A percentile compares a stretch with the other conserved stretches of the same genome.
phyloP scores from a whole-genome alignment of 1,140 invertebrate species.

The Centruroides sculpturatus region DNA sequence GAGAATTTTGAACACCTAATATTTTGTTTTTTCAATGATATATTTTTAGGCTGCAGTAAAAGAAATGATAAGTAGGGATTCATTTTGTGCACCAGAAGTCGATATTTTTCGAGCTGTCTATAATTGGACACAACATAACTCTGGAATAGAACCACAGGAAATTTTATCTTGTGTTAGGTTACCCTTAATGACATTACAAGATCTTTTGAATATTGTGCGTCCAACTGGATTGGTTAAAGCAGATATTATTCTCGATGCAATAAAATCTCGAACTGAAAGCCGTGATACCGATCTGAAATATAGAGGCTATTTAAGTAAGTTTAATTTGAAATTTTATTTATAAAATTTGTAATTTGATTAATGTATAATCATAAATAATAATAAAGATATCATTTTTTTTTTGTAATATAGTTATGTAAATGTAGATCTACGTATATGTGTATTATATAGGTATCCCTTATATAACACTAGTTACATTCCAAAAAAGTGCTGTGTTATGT shows the following conservation, averaged over 20 bases:
- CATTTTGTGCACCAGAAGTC: constrained; percentile 89
- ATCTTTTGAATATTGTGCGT: constrained; percentile 74
- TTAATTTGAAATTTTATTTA: not conserved
- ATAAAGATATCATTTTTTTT: too few species aligned
- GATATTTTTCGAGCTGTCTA: constrained; percentile 83
- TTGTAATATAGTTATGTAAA: too few species aligned
- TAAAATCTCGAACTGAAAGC: constrained; percentile 61
- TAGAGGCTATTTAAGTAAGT: constrained; percentile 35
- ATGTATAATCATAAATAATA: too few species aligned
- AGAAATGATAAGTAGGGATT: constrained; percentile 45
- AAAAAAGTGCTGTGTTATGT: too few species aligned
- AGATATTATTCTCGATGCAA: constrained; percentile 86
- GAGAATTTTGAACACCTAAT: too few species aligned
- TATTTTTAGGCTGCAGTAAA: too few species aligned
- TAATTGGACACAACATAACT: constrained; percentile 67
- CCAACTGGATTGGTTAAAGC: constrained; percentile 68
- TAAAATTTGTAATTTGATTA: too few species aligned
- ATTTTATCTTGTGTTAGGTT: constrained; percentile 49
- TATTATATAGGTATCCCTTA: too few species aligned
- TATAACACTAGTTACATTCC: too few species aligned
- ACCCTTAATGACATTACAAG: constrained; percentile 69
- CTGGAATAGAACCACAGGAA: constrained; percentile 38
- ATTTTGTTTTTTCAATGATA: too few species aligned
- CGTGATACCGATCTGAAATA: constrained; percentile 63
- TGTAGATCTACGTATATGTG: too few species aligned